Percentiles rank a stretch among this genome's conserved stretches.
Evolutionary conservation across 92 coral and sea anemone species (phyloP).

Genomic region (Phenganax subtilis): DNA sequence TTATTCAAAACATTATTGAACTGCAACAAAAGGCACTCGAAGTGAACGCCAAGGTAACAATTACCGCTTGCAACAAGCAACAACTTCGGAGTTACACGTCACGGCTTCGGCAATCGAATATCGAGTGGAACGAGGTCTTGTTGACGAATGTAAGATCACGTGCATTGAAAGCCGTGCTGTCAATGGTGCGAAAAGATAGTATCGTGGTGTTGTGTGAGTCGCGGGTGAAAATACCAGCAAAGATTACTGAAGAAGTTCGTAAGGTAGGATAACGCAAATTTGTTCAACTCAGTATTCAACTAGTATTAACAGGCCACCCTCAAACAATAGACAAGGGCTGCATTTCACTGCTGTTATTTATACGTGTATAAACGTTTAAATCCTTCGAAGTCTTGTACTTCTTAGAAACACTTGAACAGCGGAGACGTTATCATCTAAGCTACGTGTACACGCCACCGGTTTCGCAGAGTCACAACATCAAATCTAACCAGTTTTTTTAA

Average conservation of each 20-base stretch:
- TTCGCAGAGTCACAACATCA: no score
- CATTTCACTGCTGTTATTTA: background rate
- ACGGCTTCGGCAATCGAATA: constrained; percentile 19
- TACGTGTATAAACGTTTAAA: no score
- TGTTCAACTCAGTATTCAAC: background rate
- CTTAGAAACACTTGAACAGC: no score
- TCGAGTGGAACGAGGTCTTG: constrained; percentile 23
- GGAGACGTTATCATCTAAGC: no score
- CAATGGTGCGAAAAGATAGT: constrained; percentile 10
- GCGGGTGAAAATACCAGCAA: constrained; percentile 13
- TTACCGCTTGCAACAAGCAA: constrained; percentile 30
- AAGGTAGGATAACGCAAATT: background rate
- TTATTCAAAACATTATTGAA: constrained; percentile 26
- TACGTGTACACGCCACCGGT: no score
- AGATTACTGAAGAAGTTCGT: constrained; percentile 29
- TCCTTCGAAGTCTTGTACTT: no score
- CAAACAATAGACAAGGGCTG: background rate
- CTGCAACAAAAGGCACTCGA: constrained; percentile 12
- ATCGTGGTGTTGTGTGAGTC: constrained; percentile 29
- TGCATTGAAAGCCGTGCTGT: constrained; percentile 24
- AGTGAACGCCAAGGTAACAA: constrained; percentile 8
- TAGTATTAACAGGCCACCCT: background rate
- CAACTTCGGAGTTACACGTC: constrained; percentile 13
- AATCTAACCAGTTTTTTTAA: no score
- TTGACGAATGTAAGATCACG: constrained; percentile 12